Conservation (phyloP, 2,113 vertebrate genomes). For the Suncus etruscus region DNA sequence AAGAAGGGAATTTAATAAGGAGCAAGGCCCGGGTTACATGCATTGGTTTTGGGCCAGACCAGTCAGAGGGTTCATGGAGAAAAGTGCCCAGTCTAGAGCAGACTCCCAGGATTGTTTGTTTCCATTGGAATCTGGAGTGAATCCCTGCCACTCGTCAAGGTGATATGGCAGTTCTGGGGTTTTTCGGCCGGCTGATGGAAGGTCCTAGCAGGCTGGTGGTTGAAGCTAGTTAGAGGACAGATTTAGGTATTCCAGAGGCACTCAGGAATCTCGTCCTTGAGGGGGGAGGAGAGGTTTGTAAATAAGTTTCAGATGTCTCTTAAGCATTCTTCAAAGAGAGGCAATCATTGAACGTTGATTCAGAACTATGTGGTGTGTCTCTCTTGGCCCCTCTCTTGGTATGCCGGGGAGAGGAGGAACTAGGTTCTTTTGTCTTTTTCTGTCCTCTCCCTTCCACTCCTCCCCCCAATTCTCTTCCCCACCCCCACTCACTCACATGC, state of each 20-base stretch:
- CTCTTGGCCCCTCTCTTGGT: slow-evolving; percentile 13
- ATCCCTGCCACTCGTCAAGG: slow-evolving; percentile 72
- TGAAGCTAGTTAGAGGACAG: slow-evolving; percentile 33
- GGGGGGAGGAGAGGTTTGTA: slow-evolving; percentile 52
- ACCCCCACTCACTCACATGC: slow-evolving; percentile 38
- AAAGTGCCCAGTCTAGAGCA: slow-evolving; percentile 13
- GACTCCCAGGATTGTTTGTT: slow-evolving; percentile 52
- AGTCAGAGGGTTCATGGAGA: neutral
- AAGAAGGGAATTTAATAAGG: neutral
- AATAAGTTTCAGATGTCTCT: slow-evolving; percentile 42
- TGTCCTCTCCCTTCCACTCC: slow-evolving; percentile 55
- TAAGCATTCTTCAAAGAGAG: slow-evolving; percentile 27
- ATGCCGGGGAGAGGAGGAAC: slow-evolving; percentile 44
- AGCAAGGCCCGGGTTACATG: neutral
- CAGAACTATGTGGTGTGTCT: neutral
- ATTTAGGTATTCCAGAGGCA: slow-evolving; percentile 42
- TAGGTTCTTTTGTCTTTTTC: slow-evolving; percentile 54
- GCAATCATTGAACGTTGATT: neutral
- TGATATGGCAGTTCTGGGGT: slow-evolving; percentile 75
- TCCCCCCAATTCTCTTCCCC: slow-evolving; percentile 7
- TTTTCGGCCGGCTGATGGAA: slow-evolving; percentile 67
- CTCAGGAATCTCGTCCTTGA: slow-evolving; percentile 37
- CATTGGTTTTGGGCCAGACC: neutral
- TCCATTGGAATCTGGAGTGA: slow-evolving; percentile 45
- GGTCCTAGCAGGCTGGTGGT: slow-evolving; percentile 59